phyloP scores from a whole-genome alignment of 2,888 invertebrate species.

The Pristionchus exspectatus region DNA sequence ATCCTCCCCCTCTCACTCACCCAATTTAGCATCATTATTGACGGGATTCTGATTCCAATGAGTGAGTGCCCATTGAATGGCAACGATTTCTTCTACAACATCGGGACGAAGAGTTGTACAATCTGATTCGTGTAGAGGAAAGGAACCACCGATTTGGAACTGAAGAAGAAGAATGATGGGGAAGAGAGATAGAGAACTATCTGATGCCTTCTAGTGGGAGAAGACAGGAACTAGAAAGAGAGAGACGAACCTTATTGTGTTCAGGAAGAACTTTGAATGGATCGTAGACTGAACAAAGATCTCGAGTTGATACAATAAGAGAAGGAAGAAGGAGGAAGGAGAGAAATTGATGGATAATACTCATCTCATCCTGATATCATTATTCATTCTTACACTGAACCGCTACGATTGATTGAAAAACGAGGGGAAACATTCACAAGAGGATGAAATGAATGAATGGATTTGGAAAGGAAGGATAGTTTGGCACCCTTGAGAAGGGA shows the following conservation, averaged over 20 bases:
- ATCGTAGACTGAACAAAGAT: conserved; percentile 75
- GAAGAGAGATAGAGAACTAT: neutral
- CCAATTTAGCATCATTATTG: conserved; percentile 69
- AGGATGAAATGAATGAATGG: conserved; percentile 24
- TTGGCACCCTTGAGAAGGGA: conserved; percentile 23
- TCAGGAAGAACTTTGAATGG: conserved; percentile 77
- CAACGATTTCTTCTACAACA: conserved; percentile 78
- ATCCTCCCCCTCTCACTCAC: conserved; percentile 52
- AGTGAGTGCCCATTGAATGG: conserved; percentile 78
- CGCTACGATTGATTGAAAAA: neutral
- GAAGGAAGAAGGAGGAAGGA: conserved; percentile 38
- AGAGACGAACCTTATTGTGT: conserved; percentile 69
- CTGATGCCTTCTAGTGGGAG: neutral
- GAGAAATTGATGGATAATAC: neutral
- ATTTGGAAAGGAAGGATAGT: conserved; percentile 32
- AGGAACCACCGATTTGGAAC: conserved; percentile 78
- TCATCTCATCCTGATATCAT: conserved; percentile 36
- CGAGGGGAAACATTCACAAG: neutral
- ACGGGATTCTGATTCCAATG: conserved; percentile 77
- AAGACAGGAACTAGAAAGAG: neutral
- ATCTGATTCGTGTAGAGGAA: conserved; percentile 76
- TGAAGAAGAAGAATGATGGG: conserved; percentile 58
- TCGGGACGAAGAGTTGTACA: conserved; percentile 72
- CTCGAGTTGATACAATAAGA: conserved; percentile 45
- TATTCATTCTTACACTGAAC: neutral